Conservation (phyloP, 2,888 invertebrate genomes). For the Cinara cedri region DNA sequence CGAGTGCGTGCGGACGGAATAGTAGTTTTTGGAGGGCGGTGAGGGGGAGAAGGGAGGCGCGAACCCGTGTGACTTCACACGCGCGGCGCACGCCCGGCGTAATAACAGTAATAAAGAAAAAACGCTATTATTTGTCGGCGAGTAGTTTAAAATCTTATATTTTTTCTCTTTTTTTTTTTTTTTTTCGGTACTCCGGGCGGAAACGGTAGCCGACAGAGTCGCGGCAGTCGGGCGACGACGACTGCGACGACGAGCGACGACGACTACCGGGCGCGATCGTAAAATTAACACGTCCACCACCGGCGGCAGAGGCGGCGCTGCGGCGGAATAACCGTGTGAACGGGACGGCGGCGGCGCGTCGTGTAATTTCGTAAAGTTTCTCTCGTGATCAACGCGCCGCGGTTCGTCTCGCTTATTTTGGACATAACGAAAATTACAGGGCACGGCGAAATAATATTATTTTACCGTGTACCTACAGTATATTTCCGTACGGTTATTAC, state of each 20-base stretch:
- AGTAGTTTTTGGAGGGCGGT: no score
- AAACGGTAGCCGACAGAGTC: not conserved
- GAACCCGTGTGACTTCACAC: not conserved
- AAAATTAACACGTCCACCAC: slow-evolving; percentile 9
- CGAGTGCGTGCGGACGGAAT: no score
- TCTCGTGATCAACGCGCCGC: no score
- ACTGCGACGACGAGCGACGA: not conserved
- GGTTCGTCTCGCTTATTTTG: no score
- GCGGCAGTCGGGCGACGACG: not conserved
- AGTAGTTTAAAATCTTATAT: not conserved
- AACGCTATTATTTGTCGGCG: not conserved
- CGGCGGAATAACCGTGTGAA: slow-evolving; percentile 23
- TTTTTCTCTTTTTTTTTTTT: no score
- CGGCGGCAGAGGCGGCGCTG: not conserved
- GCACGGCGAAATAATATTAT: not conserved
- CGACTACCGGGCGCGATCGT: slow-evolving; percentile 14
- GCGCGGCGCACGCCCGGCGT: not conserved
- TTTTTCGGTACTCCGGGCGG: slow-evolving; percentile 17
- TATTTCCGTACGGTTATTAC: no score
- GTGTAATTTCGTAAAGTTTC: no score
- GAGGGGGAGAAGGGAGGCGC: no score
- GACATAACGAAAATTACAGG: slow-evolving; percentile 18
- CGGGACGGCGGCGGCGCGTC: not conserved
- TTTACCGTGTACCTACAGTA: not conserved
- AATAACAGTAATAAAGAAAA: not conserved